Evolutionary conservation across 2,113 vertebrate species (phyloP), one percentile per base, ranked within the genome.

Genomic region (Melanerpes formicivorus): DNA sequence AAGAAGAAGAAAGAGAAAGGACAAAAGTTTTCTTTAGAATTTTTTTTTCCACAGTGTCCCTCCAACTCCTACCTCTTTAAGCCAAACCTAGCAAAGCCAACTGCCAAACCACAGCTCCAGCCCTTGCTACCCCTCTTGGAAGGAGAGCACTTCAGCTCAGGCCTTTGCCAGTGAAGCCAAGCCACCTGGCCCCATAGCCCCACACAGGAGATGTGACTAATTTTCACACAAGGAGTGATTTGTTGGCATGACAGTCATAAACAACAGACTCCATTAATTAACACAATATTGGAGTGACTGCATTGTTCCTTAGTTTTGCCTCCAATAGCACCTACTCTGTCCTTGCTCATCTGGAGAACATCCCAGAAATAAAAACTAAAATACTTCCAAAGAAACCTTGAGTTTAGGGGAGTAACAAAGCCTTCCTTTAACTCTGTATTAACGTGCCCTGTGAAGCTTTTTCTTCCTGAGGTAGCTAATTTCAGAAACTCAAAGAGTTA

Each of bases 171-270:
- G 71, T 16, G 67, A 74, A 93, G 67, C 70, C 92, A 80, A 95
- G 72, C n/a, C 92, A 92, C 69, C 79, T 60, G 54, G 89, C 46
- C 71, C 50, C 14, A 0, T 76, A 75, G 65, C 58, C 76, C 82
- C 80, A 40, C 50, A 8, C 29, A 67, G 87, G 78, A 72, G 46
- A 71, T 3, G 2, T 82, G 90, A 95, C 93, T 91, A 93, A 95
- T 93, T 94, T 93, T 95, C 95, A 89, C 91, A 80, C 60, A 83
- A 95, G 30, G 76, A 83, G 58, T 26, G 84, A 95, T 91, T 92
- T 94, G 89, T 88, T 94, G 94, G 93, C 50, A 66, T 42, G 83
- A 91, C 79, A 90, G 77, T 76, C 85, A 74, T 95, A 95, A 97
- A 95, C 75, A 90, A 86, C 81, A 86, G 70, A 64, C 67, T 75